phyloP scores from a whole-genome alignment of 2,888 invertebrate species.

The Rhabditoides inermis region DNA sequence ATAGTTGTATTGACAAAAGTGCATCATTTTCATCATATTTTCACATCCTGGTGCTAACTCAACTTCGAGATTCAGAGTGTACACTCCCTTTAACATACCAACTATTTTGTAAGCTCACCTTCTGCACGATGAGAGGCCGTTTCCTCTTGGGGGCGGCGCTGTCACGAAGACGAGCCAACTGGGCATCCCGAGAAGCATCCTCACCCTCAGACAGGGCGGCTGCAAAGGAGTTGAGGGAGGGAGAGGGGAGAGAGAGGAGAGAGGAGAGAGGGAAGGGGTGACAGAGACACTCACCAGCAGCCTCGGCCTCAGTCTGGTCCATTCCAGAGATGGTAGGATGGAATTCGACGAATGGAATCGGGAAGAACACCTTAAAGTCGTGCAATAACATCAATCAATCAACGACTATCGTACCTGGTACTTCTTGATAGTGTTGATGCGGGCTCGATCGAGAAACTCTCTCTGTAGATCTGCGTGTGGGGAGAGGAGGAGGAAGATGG shows the following conservation, averaged over 20 bases:
- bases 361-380: slow-evolving; percentile 64
- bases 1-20: too few relatives aligned
- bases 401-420: slow-evolving; percentile 63
- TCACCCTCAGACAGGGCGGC: too few relatives aligned
- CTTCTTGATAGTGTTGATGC: slow-evolving; percentile 84
- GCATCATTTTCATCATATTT: too few relatives aligned
- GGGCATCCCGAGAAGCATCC: slow-evolving; percentile 21
- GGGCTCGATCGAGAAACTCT: slow-evolving; percentile 82
- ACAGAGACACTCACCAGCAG: slow-evolving; percentile 6
- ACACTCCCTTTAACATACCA: too few relatives aligned
- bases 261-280: too few relatives aligned
- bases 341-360: slow-evolving; percentile 82
- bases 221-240: too few relatives aligned
- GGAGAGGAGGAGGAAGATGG: slow-evolving; percentile 41
- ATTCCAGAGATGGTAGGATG: slow-evolving; percentile 61
- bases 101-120: too few relatives aligned
- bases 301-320: slow-evolving; percentile 31
- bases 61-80: too few relatives aligned
- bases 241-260: too few relatives aligned
- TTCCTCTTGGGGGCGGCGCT: slow-evolving; percentile 28
- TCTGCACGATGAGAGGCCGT: slow-evolving; percentile 29
- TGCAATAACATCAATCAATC: not conserved
- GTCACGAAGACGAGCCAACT: slow-evolving; percentile 25
- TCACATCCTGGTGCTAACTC: too few relatives aligned
- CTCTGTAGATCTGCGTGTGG: slow-evolving; percentile 64